Conservation (phyloP, 2,797 vertebrate species). For the Limosa lapponica region DNA sequence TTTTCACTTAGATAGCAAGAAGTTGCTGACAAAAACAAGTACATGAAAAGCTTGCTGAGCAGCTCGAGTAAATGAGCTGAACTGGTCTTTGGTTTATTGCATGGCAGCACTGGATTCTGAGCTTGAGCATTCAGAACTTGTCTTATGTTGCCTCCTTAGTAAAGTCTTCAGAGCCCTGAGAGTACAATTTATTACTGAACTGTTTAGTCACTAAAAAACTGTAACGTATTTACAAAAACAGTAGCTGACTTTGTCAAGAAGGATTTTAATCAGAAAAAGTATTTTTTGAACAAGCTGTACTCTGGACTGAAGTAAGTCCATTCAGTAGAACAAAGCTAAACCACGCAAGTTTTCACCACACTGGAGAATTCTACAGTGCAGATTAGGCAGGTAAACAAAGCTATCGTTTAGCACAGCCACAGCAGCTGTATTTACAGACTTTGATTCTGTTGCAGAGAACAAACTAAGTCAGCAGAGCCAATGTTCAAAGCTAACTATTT, state of each 20-base stretch:
- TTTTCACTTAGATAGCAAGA: background rate
- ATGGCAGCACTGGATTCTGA: background rate
- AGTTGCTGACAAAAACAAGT: background rate
- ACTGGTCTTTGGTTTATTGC: background rate
- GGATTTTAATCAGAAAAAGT: background rate
- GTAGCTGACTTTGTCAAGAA: background rate
- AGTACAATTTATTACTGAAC: background rate
- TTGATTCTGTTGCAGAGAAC: background rate
- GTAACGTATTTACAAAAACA: background rate
- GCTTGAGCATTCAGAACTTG: background rate
- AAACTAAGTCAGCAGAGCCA: background rate
- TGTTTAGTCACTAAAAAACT: background rate
- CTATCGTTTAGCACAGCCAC: background rate
- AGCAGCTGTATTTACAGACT: background rate
- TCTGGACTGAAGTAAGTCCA: background rate
- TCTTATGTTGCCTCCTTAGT: background rate
- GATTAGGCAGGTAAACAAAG: background rate
- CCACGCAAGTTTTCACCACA: background rate
- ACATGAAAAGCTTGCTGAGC: background rate
- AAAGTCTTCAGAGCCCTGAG: background rate
- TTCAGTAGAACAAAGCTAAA: background rate
- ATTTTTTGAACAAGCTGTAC: background rate
- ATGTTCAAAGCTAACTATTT: background rate
- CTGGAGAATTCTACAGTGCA: background rate
- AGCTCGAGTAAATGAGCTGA: background rate